These are phyloP conservation scores for Anhinga anhinga DNA, from an alignment of 2,113 vertebrate genomes.

Conservation along the genomic window DNA sequence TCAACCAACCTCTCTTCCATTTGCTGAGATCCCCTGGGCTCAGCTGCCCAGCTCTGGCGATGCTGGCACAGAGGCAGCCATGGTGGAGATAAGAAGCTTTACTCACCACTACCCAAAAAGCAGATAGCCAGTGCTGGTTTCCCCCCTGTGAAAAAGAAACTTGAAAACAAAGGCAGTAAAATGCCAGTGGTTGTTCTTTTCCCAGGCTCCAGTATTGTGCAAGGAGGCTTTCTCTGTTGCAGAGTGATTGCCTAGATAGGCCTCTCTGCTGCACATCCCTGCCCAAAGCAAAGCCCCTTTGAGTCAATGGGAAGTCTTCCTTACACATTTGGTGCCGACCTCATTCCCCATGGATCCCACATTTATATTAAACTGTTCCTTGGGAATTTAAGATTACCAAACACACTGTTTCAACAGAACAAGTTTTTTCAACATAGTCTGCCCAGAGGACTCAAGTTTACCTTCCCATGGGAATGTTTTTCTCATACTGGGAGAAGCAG, in stretches of 20 bases:
- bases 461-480: background rate
- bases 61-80: background rate
- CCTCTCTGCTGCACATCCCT: background rate
- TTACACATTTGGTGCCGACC: background rate
- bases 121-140: background rate
- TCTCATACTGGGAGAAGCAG: background rate
- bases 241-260: rapidly evolving
- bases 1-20: background rate
- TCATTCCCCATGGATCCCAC: rapidly evolving
- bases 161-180: background rate
- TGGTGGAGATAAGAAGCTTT: background rate
- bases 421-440: constrained; percentile 11
- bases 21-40: background rate
- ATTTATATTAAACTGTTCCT: background rate
- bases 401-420: background rate
- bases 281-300: background rate
- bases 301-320: background rate
- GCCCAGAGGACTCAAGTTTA: background rate
- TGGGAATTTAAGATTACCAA: background rate
- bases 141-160: background rate
- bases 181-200: background rate
- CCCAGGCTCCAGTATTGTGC: background rate
- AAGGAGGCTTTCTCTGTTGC: background rate
- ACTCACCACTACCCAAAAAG: background rate
- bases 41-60: rapidly evolving